Conservation (phyloP, 2,888 invertebrate genomes). For the Hemithea aestivaria region DNA sequence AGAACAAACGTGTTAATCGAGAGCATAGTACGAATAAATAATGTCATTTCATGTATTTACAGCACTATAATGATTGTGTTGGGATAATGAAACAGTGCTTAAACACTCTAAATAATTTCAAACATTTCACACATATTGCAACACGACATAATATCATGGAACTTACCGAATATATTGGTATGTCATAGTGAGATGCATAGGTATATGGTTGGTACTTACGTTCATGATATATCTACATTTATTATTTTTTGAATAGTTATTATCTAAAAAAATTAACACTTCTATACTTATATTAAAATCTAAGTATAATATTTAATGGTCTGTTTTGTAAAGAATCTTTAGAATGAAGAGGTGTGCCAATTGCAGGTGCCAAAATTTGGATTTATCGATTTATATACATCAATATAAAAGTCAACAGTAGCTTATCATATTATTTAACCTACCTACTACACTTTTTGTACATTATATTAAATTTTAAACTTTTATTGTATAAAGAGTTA, state of each 20-base stretch:
- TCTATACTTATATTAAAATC: too few species aligned
- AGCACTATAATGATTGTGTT: conserved; percentile 18
- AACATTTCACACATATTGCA: conserved; percentile 22
- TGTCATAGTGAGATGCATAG: conserved; percentile 6
- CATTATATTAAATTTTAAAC: too few species aligned
- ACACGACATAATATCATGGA: conserved; percentile 15
- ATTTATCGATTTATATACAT: too few species aligned
- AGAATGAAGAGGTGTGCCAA: conserved; percentile 9
- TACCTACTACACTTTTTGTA: too few species aligned
- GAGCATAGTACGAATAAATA: conserved; percentile 1
- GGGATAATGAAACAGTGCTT: conserved; percentile 22
- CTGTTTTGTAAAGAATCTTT: conserved; percentile 4
- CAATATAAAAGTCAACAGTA: too few species aligned
- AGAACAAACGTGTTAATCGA: conserved; percentile 2
- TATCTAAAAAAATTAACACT: too few species aligned
- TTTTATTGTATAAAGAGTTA: too few species aligned
- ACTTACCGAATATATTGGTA: conserved; percentile 23
- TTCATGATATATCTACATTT: conserved; percentile 4
- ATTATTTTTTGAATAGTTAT: background rate
- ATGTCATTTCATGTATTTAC: conserved; percentile 18
- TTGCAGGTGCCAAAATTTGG: conserved; percentile 10
- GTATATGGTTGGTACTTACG: conserved; percentile 14
- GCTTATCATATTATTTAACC: too few species aligned
- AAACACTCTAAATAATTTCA: conserved; percentile 17
- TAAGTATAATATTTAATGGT: too few species aligned